These are phyloP conservation scores for Rhynchomys soricoides DNA, from an alignment of 2,113 vertebrate species.

Conservation along the genomic window DNA sequence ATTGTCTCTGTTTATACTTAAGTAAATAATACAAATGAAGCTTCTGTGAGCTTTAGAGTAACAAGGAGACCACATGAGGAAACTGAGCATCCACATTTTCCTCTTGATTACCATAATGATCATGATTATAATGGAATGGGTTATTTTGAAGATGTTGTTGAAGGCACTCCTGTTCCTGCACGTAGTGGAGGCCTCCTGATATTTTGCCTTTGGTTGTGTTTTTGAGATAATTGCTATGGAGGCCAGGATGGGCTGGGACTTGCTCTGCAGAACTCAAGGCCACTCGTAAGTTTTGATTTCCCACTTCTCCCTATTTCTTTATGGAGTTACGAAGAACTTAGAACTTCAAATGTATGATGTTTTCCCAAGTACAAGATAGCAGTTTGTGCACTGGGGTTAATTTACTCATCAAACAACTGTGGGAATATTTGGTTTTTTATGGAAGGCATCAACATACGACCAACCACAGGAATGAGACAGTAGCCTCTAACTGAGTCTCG, in stretches of 20 bases:
- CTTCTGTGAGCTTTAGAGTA: conserved; percentile 12
- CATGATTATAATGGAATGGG: neutral
- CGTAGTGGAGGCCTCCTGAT: conserved; percentile 14
- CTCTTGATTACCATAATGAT: conserved; percentile 15
- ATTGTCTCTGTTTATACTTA: conserved; percentile 46
- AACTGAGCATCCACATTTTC: neutral
- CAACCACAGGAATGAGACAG: neutral
- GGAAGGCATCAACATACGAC: neutral
- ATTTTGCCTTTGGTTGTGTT: neutral
- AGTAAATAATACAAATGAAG: conserved; percentile 30
- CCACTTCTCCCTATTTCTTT: conserved; percentile 35
- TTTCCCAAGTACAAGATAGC: conserved; percentile 30
- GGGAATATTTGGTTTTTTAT: neutral
- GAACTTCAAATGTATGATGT: conserved; percentile 7
- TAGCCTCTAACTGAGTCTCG: neutral
- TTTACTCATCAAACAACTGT: neutral
- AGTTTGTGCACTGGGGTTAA: neutral
- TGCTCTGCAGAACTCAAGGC: neutral
- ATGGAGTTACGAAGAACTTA: neutral
- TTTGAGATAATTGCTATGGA: neutral
- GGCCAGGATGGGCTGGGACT: neutral
- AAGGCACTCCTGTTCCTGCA: neutral
- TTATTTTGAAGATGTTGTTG: neutral
- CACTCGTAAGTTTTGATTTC: neutral
- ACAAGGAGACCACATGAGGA: neutral